A percentile compares a stretch with the other conserved stretches of the same genome.
Conservation (phyloP, 1,140 invertebrate species). For the Atta cephalotes region DNA sequence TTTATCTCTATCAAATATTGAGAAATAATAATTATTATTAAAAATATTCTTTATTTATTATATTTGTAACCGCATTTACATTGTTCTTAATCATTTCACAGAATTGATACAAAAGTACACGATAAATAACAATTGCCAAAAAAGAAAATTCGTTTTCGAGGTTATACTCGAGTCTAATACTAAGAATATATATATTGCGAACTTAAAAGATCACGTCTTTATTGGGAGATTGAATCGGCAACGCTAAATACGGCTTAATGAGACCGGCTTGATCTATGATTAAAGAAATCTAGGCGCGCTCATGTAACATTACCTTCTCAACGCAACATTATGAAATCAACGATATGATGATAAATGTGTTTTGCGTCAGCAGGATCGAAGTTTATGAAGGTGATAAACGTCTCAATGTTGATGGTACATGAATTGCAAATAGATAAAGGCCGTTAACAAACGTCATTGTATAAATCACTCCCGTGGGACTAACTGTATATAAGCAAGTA, state of each 20-base stretch:
- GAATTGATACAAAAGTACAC: neutral
- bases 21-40: neutral
- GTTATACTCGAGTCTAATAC: neutral
- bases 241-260: constrained; percentile 62
- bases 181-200: neutral
- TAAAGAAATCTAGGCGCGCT: constrained; percentile 9
- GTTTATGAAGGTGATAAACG: constrained; percentile 77
- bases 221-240: constrained; percentile 38
- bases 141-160: constrained; percentile 4
- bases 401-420: constrained; percentile 62
- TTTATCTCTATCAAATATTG: neutral
- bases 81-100: neutral
- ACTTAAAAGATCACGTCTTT: constrained; percentile 48
- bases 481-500: neutral
- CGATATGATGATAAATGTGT: constrained; percentile 74
- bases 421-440: constrained; percentile 75
- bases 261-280: constrained; percentile 54
- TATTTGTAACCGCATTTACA: neutral
- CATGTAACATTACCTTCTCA: constrained; percentile 49
- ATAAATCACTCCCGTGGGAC: constrained; percentile 67
- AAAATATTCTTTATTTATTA: neutral
- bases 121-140: constrained; percentile 22
- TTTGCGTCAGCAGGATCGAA: constrained; percentile 66
- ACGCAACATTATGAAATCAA: constrained; percentile 70
- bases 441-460: constrained; percentile 69